Evolutionary conservation across 2,797 vertebrate genomes (phyloP), one percentile per base, ranked within the genome.

Genomic region (Corythornis leucogaster): DNA sequence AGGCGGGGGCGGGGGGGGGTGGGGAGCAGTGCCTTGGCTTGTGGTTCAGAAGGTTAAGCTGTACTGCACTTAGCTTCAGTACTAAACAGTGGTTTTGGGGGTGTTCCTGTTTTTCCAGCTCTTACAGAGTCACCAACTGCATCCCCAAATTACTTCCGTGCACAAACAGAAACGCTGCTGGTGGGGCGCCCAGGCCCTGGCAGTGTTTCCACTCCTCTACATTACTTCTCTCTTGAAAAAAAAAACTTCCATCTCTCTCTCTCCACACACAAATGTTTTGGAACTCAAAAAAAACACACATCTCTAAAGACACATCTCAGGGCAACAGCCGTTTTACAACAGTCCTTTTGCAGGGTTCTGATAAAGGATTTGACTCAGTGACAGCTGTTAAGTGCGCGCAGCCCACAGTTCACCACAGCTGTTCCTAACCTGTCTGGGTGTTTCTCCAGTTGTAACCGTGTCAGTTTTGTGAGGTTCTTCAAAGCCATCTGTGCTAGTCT

Each of bases 341-440:
- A 67, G 80, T 95, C 87, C 8, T 19, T 92, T 63, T 94, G 51
- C 86, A 93, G 80, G 86, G 51, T 90, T 87, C 59, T 82, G n/a
- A 86, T 0, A 4, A 3, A 5, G 54, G 26, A 13, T 84, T 85
- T 68, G 89, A 78, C 58, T 78, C 53, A 80, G 19, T 21, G 69
- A 91, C 63, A 35, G 91, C 7, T 46, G 59, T 42, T 35, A 42
- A 28, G 75, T 40, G 84, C 45, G 75, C 2, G 21, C 33, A 82
- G 85, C 87, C 74, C 92, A 38, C 3, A 38, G 58, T 75, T 90
- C 73, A 70, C 77, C n/a, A 87, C 25, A 85, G 94, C 95, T 50
- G 33, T 7, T 81, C 94, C 96, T 96, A 96, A 87, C 92, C 91
- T 96, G 88, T 46, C 92, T 95, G 95, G 33, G 81, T 85, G 81